phyloP scores from a whole-genome alignment of 2,113 vertebrate species.

The Poecilia latipinna region DNA sequence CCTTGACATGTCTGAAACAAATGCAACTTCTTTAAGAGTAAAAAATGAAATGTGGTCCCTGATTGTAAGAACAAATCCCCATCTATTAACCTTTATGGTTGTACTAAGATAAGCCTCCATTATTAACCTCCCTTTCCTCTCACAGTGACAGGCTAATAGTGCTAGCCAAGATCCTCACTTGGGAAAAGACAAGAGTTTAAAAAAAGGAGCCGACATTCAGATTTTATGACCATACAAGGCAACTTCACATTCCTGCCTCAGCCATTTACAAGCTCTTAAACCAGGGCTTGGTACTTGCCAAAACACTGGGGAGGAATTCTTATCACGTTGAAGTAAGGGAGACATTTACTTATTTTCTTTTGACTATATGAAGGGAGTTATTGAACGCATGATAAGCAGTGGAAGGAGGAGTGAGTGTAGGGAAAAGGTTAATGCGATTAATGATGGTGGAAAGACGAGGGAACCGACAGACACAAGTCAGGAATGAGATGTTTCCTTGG shows the following conservation, averaged over 20 bases:
- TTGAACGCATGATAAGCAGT: slow-evolving; percentile 18
- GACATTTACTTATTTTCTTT: slow-evolving; percentile 5
- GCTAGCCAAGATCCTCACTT: slow-evolving; percentile 21
- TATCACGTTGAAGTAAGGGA: slow-evolving; percentile 73
- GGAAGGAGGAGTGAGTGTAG: slow-evolving; percentile 5
- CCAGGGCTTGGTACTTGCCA: slow-evolving; percentile 74
- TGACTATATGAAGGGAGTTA: slow-evolving; percentile 16
- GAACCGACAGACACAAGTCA: slow-evolving; percentile 22
- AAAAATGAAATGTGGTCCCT: neutral
- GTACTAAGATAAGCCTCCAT: slow-evolving; percentile 4
- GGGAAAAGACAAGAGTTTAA: slow-evolving; percentile 30
- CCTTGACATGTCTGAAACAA: neutral
- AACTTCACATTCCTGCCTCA: slow-evolving; percentile 76
- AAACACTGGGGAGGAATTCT: slow-evolving; percentile 74
- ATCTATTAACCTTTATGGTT: neutral
- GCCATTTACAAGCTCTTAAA: slow-evolving; percentile 83
- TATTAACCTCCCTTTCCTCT: neutral
- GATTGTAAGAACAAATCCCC: neutral
- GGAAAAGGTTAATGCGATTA: slow-evolving; percentile 43
- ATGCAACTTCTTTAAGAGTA: neutral
- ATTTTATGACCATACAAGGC: slow-evolving; percentile 87
- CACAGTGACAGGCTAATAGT: slow-evolving; percentile 25
- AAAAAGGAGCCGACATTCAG: slow-evolving; percentile 51
- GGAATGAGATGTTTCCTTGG: slow-evolving; percentile 46
- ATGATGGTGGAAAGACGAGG: slow-evolving; percentile 14